Conservation (phyloP, 2,797 vertebrate genomes). For the Fistularia tabacaria region DNA sequence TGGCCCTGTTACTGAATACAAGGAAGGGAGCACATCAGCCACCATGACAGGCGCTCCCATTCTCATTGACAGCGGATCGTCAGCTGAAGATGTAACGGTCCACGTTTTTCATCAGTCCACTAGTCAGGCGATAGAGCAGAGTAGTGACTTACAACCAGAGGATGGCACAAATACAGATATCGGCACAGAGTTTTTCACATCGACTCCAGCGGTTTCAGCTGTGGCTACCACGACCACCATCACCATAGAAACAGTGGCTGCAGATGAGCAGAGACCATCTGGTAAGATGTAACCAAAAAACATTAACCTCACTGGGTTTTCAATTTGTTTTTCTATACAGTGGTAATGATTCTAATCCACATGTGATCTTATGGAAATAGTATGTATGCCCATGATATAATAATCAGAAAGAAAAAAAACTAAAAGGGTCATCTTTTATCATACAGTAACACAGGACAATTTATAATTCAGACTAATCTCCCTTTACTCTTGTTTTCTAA, state of each 20-base stretch:
- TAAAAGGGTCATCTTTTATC: too few species aligned
- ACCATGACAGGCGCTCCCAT: slow-evolving; percentile 16
- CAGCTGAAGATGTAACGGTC: slow-evolving; percentile 64
- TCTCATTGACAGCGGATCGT: slow-evolving; percentile 41
- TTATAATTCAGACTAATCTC: too few species aligned
- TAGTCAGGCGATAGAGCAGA: slow-evolving; percentile 55
- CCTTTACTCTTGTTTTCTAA: too few species aligned
- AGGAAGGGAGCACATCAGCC: slow-evolving; percentile 6
- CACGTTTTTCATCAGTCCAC: slow-evolving; percentile 75
- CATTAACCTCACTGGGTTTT: too few species aligned
- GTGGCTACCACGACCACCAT: slow-evolving; percentile 40
- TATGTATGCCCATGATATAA: too few species aligned
- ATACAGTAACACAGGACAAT: too few species aligned
- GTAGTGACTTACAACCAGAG: slow-evolving; percentile 48
- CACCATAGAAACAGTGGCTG: slow-evolving; percentile 27
- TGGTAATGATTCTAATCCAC: too few species aligned
- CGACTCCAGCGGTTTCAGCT: slow-evolving; percentile 42
- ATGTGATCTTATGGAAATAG: too few species aligned
- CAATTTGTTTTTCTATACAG: too few species aligned
- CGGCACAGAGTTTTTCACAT: slow-evolving; percentile 76
- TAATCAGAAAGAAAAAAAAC: too few species aligned
- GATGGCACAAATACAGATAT: slow-evolving; percentile 62
- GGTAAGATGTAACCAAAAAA: slow-evolving; percentile 25
- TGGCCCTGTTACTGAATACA: slow-evolving; percentile 1
- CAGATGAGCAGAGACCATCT: slow-evolving; percentile 61